Base-by-base conservation (phyloP, 2,797 vertebrate genomes). In the Protosalanx chinensis region DNA sequence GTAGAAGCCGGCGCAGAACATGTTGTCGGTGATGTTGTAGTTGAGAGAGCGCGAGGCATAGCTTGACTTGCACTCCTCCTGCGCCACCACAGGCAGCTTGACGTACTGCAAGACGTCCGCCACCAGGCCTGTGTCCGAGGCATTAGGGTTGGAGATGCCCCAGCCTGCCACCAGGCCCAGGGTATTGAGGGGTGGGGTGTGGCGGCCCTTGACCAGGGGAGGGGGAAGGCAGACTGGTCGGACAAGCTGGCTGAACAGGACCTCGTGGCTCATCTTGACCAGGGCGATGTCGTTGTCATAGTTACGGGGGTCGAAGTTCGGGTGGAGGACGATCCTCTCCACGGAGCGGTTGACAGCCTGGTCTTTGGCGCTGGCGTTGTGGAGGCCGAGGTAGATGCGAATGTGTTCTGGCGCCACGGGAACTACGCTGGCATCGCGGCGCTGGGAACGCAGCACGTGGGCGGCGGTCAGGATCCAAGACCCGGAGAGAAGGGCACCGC, bases 1-100 rank as follows among this genome's bases (percentile, higher is more conserved):
- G 0, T 93, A 94, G 87, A 94, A 99, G 1, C 97, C 97, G 0
- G 97, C 97, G 0, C 97, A 99, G 91, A 99, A 99, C 97, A 98
- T 98, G 86, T 96, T 96, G 75, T 94, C 91, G 0, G 95, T 98
- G 85, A 98, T 94, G 0, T 96, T 98, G 87, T 98, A 99, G 88
- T 91, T 93, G 16, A 90, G 86, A 0, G 96, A 96, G 33, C 96
- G 94, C 0, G 96, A 96, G 58, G 94, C 87, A 0, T 98, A 99
- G 87, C 97, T 98, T 18, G 87, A 91, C 84, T 91, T 89, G 57
- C 97, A 99, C 85, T 97, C 97, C 0, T 91, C 90, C 0, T 96
- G 95, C 0, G 94, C 81, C 10, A 98, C 95, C 79, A 99, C 96
- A 0, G 97, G 97, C n/a, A 99, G 85, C 73, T 95, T 96, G 57